Base-by-base conservation (phyloP, 2,113 vertebrate genomes). In the Psophia crepitans region DNA sequence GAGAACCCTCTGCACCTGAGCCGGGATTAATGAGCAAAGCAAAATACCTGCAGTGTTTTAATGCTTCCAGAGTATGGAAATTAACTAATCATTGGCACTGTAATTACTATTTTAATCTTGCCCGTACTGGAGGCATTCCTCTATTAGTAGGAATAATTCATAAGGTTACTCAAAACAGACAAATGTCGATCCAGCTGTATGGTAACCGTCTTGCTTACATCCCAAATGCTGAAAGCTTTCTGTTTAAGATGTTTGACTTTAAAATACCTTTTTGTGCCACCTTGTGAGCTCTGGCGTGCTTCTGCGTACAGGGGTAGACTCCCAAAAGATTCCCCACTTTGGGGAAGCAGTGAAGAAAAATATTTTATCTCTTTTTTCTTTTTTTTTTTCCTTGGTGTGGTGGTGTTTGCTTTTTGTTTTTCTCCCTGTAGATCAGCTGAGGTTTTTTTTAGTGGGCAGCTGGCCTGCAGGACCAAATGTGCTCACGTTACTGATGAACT, bases 41-140 rank as follows among this genome's bases (percentile, higher is more conserved):
- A 24, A 93, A 85, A 90, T 65, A 91, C 84, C 74, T 90, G n/a
- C 85, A 74, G 69, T 90, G 92, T 96, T 82, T 90, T 89, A 95
- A 96, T 84, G 74, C 76, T 93, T 85, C 54, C 90, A 85, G 63
- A 69, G 46, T 16, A 22, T 21, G 30, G 78, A 91, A 65, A 74
- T 91, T 88, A 92, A 73, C 73, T 96, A 70, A 90, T 96, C 84
- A 58, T 84, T 88, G 76, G 86, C 79, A 48, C 69, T 94, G 58
- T 80, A 95, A 90, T 84, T 87, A 39, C 75, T 95, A 20, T 95
- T 95, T 84, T 89, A 73, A 51, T 89, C 70, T 87, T 91, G 53
- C 68, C 44, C 1, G 1, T 32, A 60, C 58, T 87, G 84, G 63
- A 70, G 61, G 41, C 2, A 6, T 84, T 96, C 43, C 76, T 90